phyloP scores from a whole-genome alignment of 2,797 vertebrate species.

The Salarias fasciatus region DNA sequence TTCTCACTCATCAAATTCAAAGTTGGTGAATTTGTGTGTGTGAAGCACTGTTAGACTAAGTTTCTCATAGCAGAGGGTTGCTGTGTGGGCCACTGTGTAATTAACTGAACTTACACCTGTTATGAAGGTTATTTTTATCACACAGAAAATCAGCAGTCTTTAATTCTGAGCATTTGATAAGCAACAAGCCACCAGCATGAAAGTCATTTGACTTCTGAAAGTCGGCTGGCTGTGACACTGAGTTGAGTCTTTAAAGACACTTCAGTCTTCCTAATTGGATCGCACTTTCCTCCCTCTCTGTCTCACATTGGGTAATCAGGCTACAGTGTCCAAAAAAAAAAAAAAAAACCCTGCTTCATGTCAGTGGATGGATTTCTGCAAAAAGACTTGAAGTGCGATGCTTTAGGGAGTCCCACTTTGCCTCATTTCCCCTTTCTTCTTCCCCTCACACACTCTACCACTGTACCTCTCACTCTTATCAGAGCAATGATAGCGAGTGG shows the following conservation, averaged over 20 bases:
- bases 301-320: constrained; percentile 71
- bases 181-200: constrained; percentile 22
- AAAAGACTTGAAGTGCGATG: constrained; percentile 44
- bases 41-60: background rate
- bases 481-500: constrained; percentile 38
- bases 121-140: constrained; percentile 22
- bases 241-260: constrained; percentile 52
- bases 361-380: constrained; percentile 61
- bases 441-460: constrained; percentile 32
- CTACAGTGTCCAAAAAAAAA: constrained; percentile 36
- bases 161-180: constrained; percentile 35
- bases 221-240: constrained; percentile 26
- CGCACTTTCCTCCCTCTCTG: constrained; percentile 38
- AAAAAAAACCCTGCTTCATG: constrained; percentile 37
- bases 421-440: constrained; percentile 34
- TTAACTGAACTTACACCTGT: constrained; percentile 44
- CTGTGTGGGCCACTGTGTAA: constrained; percentile 39
- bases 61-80: constrained; percentile 19
- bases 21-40: too few relatives aligned
- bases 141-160: constrained; percentile 24
- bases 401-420: constrained; percentile 44
- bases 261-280: constrained; percentile 65
- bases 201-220: constrained; percentile 40
- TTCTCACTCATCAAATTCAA: too few relatives aligned
- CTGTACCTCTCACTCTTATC: constrained; percentile 44